phyloP scores from a whole-genome alignment of 2,113 vertebrate genomes.

The Acinonyx jubatus region DNA sequence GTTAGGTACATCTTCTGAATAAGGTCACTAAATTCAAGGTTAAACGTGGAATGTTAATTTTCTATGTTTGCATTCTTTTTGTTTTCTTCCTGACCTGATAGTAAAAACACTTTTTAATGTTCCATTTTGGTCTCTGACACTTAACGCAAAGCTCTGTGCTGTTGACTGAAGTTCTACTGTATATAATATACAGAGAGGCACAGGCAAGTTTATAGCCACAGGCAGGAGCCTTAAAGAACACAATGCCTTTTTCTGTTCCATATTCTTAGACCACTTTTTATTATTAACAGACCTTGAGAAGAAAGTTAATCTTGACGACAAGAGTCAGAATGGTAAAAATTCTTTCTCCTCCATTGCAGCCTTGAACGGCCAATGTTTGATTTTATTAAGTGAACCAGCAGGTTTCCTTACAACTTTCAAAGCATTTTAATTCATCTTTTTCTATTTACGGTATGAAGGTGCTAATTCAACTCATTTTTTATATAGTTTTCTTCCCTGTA shows the following conservation, averaged over 20 bases:
- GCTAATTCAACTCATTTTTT: not conserved
- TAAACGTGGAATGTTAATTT: not conserved
- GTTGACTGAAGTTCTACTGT: not conserved
- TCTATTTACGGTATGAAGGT: not conserved
- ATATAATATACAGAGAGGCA: not conserved
- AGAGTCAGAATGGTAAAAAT: not conserved
- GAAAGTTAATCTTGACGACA: not conserved
- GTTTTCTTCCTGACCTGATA: not conserved
- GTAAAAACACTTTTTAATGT: not conserved
- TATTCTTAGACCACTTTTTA: not conserved
- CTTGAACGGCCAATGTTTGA: not conserved
- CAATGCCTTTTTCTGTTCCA: not conserved
- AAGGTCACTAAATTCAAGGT: not conserved
- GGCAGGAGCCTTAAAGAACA: not conserved
- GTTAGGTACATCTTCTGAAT: not conserved
- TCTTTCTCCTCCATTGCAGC: not conserved
- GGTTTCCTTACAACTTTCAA: not conserved
- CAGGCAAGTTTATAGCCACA: not conserved
- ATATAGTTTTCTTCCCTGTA: not conserved
- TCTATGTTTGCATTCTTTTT: not conserved
- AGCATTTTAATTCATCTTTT: constrained; percentile 18
- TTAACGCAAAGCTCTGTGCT: not conserved
- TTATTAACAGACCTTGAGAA: constrained; percentile 11
- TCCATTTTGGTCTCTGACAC: not conserved
- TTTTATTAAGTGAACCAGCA: constrained; percentile 20